These are phyloP conservation scores for Polydrusus pterygomalis DNA, from an alignment of 2,888 invertebrate species.

Conservation along the genomic window DNA sequence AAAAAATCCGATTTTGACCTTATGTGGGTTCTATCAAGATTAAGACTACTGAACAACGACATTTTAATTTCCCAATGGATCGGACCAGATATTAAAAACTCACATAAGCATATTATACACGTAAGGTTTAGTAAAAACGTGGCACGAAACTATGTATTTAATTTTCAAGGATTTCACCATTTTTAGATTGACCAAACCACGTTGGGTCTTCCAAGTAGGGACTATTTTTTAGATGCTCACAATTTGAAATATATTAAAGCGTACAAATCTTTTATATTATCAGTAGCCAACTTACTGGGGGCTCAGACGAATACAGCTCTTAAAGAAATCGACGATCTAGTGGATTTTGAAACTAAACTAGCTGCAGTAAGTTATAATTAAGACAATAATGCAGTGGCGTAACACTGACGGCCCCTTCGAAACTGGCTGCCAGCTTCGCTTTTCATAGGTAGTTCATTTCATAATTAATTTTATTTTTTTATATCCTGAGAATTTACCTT, in stretches of 20 bases:
- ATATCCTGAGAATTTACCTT: too few relatives aligned
- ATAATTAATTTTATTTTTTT: too few relatives aligned
- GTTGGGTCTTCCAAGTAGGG: constrained; percentile 83
- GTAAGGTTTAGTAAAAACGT: constrained; percentile 66
- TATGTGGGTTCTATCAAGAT: constrained; percentile 82
- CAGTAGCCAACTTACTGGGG: constrained; percentile 83
- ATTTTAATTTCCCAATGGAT: constrained; percentile 91
- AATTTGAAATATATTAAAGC: constrained; percentile 81
- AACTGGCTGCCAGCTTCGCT: too few relatives aligned
- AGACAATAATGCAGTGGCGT: too few relatives aligned
- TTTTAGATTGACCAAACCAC: constrained; percentile 83
- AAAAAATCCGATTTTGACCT: constrained; percentile 79
- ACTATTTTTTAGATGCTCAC: constrained; percentile 83
- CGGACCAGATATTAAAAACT: constrained; percentile 90
- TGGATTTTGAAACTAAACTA: constrained; percentile 85
- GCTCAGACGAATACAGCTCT: constrained; percentile 77
- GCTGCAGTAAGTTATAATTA: constrained; percentile 75
- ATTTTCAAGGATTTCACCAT: background rate
- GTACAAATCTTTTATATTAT: constrained; percentile 84
- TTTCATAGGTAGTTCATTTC: too few relatives aligned
- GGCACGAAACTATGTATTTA: too few relatives aligned
- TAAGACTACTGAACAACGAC: constrained; percentile 89
- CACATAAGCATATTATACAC: constrained; percentile 89
- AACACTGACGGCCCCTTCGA: too few relatives aligned
- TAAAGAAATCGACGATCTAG: constrained; percentile 80